Base-by-base conservation (phyloP, 1,140 invertebrate genomes). In the Zaprionus davidi region DNA sequence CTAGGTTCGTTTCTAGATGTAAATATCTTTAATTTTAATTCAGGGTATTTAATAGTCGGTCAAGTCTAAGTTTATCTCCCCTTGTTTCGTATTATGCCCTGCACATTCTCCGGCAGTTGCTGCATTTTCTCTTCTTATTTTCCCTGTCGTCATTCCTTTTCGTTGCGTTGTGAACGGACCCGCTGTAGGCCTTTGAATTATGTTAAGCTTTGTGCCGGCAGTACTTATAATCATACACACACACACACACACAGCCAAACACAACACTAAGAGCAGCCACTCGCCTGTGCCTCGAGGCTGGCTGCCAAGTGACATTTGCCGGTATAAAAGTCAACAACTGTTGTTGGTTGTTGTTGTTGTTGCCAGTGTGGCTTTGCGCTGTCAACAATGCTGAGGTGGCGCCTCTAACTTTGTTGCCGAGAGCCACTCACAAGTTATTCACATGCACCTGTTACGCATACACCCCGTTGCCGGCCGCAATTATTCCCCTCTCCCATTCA, bases 321-420 rank as follows among this genome's bases (percentile, higher is more conserved):
- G 81, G 78, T 79, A 90, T 90, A 85, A 90, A 90, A 90, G 85
- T 90, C 85, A 90, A 85, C 85, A 75, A 90, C 79, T 82, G 68
- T 78, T 83, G 74, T 77, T 65, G 72, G 63, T 79, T 71, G 67
- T 55, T 71, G 60, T 20, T 75, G 57, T 36, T 76, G 78, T 46
- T 70, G 76, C 66, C 81, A 81, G 74, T 85, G 85, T 71, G 78
- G 76, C 81, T 90, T 76, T 82, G 72, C 41, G 71, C 76, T 90
- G 85, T 88, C 82, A 84, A 90, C 85, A 90, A 90, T 90, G 81
- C 73, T 71, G 71, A 79, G 78, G 81, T 85, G 84, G 64, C 69
- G 71, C 56, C 83, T 82, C 62, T 81, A 76, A 88, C 72, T 84
- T 71, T 78, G 66, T 71, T 64, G 53, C 81, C 44, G 63, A 90